Base-by-base conservation (phyloP, 1,140 invertebrate genomes). In the Drosophila fuyamai region DNA sequence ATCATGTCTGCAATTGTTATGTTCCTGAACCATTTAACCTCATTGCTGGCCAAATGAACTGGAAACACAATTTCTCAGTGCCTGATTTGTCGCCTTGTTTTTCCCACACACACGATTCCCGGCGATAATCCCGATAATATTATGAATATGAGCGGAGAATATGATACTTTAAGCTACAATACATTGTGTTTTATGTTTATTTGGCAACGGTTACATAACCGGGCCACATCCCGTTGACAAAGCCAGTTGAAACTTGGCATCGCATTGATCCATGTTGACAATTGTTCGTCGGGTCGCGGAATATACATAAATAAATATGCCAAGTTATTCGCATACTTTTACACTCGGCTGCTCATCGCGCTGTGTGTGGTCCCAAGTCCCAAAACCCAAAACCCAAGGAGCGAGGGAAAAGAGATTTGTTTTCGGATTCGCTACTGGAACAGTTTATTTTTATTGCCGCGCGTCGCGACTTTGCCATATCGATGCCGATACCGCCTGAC, bases 261-360 rank as follows among this genome's bases (percentile, higher is more conserved):
- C 51, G 60, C 71, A 86, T 85, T 85, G 81, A 85, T 77, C 82
- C 77, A 77, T 75, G 65, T 79, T 85, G 81, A 81, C 82, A 86
- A 71, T 70, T 81, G 23, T 85, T 81, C 58, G 76, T 67, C 72
- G 72, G 66, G 47, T 53, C 75, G 61, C 81, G 59, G 41, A 35
- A 70, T 63, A 84, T 63, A 85, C 73, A 84, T 63, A 85, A 77
- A 84, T 84, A 81, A 80, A 84, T 71, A 74, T 70, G 80, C 58
- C 76, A 68, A 79, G 57, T 47, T 68, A 55, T 50, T 61, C 43
- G 43, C 41, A 58, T 57, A 59, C 61, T 72, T 80, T 79, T 66
- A 76, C 76, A 67, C 71, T 80, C 60, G 48, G 23, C 5, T 48
- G 41, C 53, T 41, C 29, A 35, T 56, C 35, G 9, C 63, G n/a